Conservation (phyloP, 2,797 vertebrate genomes). For the Podarcis siculus region DNA sequence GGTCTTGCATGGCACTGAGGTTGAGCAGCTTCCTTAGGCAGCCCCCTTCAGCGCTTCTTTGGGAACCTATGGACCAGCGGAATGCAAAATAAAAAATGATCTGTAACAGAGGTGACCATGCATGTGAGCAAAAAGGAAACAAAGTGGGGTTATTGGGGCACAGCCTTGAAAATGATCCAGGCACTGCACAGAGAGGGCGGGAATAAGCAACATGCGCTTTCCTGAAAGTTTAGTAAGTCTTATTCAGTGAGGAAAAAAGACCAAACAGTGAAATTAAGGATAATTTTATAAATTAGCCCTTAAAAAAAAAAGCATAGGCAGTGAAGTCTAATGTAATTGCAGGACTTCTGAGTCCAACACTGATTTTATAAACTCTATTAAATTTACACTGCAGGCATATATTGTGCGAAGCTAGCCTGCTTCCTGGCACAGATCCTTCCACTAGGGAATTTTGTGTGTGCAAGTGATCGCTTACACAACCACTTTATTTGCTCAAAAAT, state of each 20-base stretch:
- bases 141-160: not conserved
- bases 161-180: not conserved
- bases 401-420: not conserved
- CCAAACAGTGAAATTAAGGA: not conserved
- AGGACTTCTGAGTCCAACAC: not conserved
- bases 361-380: not conserved
- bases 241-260: not conserved
- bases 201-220: not conserved
- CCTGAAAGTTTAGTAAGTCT: not conserved
- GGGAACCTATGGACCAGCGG: not conserved
- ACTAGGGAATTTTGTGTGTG: constrained; percentile 31
- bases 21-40: not conserved
- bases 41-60: not conserved
- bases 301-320: not conserved
- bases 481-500: not conserved
- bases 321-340: not conserved
- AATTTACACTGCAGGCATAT: constrained; percentile 29
- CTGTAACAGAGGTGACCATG: no score
- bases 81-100: no score
- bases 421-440: constrained; percentile 49
- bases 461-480: constrained; percentile 36
- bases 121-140: not conserved
- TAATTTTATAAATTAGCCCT: not conserved
- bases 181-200: not conserved
- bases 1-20: not conserved